Base-by-base conservation (phyloP, 2,113 vertebrate species). In the Spilogale gracilis region DNA sequence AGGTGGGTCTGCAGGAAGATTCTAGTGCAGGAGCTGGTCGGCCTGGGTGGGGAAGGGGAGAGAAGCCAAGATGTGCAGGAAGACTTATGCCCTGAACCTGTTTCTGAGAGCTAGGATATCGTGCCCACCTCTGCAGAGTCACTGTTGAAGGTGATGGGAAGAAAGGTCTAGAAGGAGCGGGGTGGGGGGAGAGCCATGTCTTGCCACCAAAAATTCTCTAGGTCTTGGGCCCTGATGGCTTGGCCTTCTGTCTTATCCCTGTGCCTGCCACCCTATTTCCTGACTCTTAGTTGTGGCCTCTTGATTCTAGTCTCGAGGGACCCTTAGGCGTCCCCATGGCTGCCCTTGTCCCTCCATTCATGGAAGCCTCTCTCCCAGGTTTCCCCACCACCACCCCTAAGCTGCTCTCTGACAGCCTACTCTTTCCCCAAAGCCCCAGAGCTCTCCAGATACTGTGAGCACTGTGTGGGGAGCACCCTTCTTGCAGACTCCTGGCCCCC, bases 291-390 rank as follows among this genome's bases (percentile, higher is more conserved):
- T 9, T 61, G 17, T 38, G n/a, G n/a, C n/a, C 67, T 71, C 69
- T 71, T 43, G 43, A 20, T 71, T 38, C 69, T 71, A 43, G 27
- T 84, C 56, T 23, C 9, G 1, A 45, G 14, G 30, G 61, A 54
- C 30, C 38, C 18, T 73, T 16, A 1, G 6, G 10, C 43, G 5
- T 4, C 17, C 38, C 48, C 32, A 2, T n/a, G 0, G 0, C 43
- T 5, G 3, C 4, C 20, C 11, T 30, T 23, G 2, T 79, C 45
- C 30, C 52, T 32, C 43, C 16, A 17, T 4, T 27, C 27, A 9
- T 2, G 52, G 58, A 69, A 10, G 16, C 12, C 63, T 54, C 56
- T 54, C 23, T 58, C 20, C 9, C 0, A 6, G 69, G 52, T 30
- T 60, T 60, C 76, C 21, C 32, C 58, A 30, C 80, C 9, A n/a